phyloP scores from a whole-genome alignment of 1,140 invertebrate species.

The Drosophila kurseongensis region DNA sequence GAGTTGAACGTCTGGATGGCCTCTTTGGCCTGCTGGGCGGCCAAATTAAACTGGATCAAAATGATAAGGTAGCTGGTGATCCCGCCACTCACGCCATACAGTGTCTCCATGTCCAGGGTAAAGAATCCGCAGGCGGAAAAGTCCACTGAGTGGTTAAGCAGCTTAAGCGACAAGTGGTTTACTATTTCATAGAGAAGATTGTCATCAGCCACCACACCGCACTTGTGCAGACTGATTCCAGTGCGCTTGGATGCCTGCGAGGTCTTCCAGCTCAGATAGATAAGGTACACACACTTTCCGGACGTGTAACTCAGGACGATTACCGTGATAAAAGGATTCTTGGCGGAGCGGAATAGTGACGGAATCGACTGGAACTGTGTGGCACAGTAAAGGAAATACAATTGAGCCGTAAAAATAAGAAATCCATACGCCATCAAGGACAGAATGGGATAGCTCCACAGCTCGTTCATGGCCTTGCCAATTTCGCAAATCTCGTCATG shows the following conservation, averaged over 20 bases:
- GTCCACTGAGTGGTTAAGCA: constrained; percentile 82
- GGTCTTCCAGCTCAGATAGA: constrained; percentile 83
- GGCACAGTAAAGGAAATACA: constrained; percentile 83
- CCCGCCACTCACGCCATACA: constrained; percentile 82
- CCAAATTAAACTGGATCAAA: constrained; percentile 83
- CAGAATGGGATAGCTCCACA: constrained; percentile 84
- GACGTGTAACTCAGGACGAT: constrained; percentile 76
- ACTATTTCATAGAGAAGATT: constrained; percentile 83
- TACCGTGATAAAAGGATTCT: constrained; percentile 74
- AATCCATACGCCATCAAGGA: constrained; percentile 84
- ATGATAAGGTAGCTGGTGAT: constrained; percentile 84
- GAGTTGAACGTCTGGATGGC: constrained; percentile 69
- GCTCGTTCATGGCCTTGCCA: constrained; percentile 76
- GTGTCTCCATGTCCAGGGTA: constrained; percentile 82
- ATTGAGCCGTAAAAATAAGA: constrained; percentile 81
- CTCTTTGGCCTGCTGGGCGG: constrained; percentile 81
- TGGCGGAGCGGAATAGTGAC: constrained; percentile 76
- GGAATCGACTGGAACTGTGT: constrained; percentile 74
- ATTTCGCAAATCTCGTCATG: constrained; percentile 84
- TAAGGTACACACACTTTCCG: constrained; percentile 82
- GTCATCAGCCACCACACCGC: constrained; percentile 79
- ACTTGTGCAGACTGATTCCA: constrained; percentile 81
- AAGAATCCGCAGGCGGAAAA: constrained; percentile 84
- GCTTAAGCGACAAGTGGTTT: constrained; percentile 82
- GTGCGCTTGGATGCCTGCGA: constrained; percentile 81